A percentile compares a stretch with the other conserved stretches of the same genome.
Evolutionary conservation across 2,888 invertebrate genomes (phyloP).

Genomic region (Falcaria lacertinaria): DNA sequence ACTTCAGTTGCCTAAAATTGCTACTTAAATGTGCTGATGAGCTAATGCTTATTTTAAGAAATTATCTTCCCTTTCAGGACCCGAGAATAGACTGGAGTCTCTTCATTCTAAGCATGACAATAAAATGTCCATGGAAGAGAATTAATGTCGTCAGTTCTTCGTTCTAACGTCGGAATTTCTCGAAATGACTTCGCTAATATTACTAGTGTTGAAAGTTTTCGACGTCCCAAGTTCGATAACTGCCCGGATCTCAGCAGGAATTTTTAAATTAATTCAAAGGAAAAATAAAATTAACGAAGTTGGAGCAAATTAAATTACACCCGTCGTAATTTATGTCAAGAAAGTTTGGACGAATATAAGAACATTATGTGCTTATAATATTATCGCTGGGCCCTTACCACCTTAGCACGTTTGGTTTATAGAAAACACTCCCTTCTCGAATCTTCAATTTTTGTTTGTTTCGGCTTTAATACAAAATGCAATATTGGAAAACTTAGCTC

Average conservation of each 20-base stretch:
- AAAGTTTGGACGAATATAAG: slow-evolving; percentile 59
- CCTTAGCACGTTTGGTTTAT: neutral
- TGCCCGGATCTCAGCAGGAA: slow-evolving; percentile 65
- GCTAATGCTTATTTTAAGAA: neutral
- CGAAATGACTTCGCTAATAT: slow-evolving; percentile 60
- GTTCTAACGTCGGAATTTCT: slow-evolving; percentile 50
- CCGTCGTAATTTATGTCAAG: slow-evolving; percentile 67
- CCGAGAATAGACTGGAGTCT: neutral
- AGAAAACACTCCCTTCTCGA: no score
- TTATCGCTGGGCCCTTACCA: neutral
- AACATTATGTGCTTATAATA: slow-evolving; percentile 24
- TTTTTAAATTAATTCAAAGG: slow-evolving; percentile 76
- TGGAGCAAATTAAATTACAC: slow-evolving; percentile 68
- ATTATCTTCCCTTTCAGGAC: neutral
- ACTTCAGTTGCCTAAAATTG: slow-evolving; percentile 55
- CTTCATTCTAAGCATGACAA: slow-evolving; percentile 1
- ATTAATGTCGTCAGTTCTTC: slow-evolving; percentile 19
- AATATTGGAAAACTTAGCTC: slow-evolving; percentile 13
- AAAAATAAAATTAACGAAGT: slow-evolving; percentile 75
- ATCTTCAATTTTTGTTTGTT: slow-evolving; percentile 8
- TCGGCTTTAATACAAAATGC: slow-evolving; percentile 9
- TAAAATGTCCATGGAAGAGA: slow-evolving; percentile 3
- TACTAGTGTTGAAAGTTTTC: slow-evolving; percentile 68
- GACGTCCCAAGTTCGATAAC: slow-evolving; percentile 66
- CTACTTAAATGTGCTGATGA: slow-evolving; percentile 33